Evolutionary conservation across 2,797 vertebrate species (phyloP).

Genomic region (Chelon labrosus): DNA sequence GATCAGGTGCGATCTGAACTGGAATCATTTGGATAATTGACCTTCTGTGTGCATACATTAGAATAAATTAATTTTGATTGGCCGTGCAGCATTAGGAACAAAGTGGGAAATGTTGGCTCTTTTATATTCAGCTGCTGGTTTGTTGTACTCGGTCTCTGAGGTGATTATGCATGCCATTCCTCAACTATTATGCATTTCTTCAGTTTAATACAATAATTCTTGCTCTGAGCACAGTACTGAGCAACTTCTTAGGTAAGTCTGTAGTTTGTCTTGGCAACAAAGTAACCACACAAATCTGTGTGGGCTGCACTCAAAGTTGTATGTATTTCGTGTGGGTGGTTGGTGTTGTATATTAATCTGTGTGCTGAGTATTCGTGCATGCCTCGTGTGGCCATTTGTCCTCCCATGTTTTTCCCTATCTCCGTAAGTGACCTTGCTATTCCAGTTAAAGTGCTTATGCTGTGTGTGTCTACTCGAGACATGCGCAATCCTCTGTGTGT

Average conservation of each 20-base stretch:
- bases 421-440: slow-evolving; percentile 65
- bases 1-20: slow-evolving; percentile 85
- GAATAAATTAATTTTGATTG: slow-evolving; percentile 90
- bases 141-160: slow-evolving; percentile 79
- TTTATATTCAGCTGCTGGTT: slow-evolving; percentile 81
- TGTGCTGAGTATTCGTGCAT: slow-evolving; percentile 11
- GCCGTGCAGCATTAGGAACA: slow-evolving; percentile 82
- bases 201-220: slow-evolving; percentile 73
- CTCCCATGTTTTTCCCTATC: slow-evolving; percentile 24
- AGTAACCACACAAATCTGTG: not conserved
- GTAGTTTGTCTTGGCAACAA: slow-evolving; percentile 23
- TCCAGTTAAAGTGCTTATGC: slow-evolving; percentile 49
- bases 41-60: slow-evolving; percentile 89
- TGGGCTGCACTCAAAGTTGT: slow-evolving; percentile 5
- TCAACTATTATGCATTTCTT: slow-evolving; percentile 75
- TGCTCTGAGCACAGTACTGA: slow-evolving; percentile 50
- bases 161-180: slow-evolving; percentile 82
- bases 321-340: slow-evolving; percentile 16
- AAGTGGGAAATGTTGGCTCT: slow-evolving; percentile 80
- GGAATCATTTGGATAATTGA: slow-evolving; percentile 90
- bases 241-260: slow-evolving; percentile 37
- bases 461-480: slow-evolving; percentile 48
- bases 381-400: slow-evolving; percentile 25
- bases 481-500: slow-evolving; percentile 49
- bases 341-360: slow-evolving; percentile 10